Conservation (phyloP, 2,797 vertebrate species). For the Nannoperca obscura region DNA sequence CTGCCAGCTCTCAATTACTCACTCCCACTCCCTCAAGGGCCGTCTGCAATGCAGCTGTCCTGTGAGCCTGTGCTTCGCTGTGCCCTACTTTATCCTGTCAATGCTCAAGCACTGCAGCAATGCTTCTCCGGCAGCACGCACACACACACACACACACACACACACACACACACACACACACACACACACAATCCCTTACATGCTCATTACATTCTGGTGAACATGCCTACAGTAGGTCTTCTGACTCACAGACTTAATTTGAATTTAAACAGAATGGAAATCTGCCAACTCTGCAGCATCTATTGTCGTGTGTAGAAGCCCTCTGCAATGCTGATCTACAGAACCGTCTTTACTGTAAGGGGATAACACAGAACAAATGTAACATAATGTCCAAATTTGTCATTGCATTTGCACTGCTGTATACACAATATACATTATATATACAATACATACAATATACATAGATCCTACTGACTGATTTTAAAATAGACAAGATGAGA, state of each 20-base stretch:
- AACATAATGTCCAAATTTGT: neutral
- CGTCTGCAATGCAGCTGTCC: conserved; percentile 96
- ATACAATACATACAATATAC: conserved; percentile 7
- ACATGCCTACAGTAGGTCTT: conserved; percentile 29
- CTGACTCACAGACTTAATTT: conserved; percentile 37
- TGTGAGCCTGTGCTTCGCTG: conserved; percentile 81
- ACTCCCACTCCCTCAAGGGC: conserved; percentile 87
- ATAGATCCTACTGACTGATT: neutral
- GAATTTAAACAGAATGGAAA: conserved; percentile 49
- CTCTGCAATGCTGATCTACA: conserved; percentile 13
- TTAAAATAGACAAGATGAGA: neutral
- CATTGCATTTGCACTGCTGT: conserved; percentile 2
- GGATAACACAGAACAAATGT: neutral
- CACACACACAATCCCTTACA: conserved; percentile 50
- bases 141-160: conserved; percentile 36
- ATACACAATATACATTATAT: neutral
- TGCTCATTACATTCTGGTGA: conserved; percentile 43
- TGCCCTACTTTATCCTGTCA: conserved; percentile 90
- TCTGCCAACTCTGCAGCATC: conserved; percentile 47
- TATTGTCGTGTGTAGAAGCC: conserved; percentile 22
- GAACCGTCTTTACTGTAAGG: neutral
- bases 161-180: conserved; percentile 16
- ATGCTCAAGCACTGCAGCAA: conserved; percentile 86
- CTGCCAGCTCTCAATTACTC: conserved; percentile 82
- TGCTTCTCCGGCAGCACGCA: conserved; percentile 62